phyloP scores from a whole-genome alignment of 2,888 invertebrate genomes.

The Zootermopsis nevadensis region DNA sequence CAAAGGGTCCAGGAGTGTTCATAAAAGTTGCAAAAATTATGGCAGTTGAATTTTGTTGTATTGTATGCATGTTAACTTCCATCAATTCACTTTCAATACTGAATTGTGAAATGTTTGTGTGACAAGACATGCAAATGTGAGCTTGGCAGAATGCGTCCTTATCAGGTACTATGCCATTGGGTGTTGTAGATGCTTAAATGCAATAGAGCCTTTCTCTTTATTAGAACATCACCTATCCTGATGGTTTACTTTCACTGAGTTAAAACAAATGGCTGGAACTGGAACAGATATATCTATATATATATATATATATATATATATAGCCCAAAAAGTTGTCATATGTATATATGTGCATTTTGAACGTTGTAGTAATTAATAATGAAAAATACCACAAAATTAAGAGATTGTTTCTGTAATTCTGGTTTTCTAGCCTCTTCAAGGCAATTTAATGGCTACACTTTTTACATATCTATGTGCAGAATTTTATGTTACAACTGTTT shows the following conservation, averaged over 20 bases:
- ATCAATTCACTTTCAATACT: too few relatives aligned
- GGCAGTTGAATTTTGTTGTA: too few relatives aligned
- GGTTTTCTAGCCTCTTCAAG: background rate
- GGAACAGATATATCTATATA: background rate
- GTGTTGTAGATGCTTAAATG: background rate
- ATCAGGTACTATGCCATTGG: background rate
- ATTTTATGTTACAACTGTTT: conserved; percentile 9
- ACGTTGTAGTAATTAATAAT: background rate
- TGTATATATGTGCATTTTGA: conserved; percentile 41
- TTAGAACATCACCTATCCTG: background rate
- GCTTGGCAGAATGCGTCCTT: too few relatives aligned
- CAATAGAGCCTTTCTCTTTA: background rate
- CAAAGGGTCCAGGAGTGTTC: too few relatives aligned
- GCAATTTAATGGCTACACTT: background rate
- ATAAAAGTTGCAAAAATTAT: too few relatives aligned
- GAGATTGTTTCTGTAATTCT: background rate
- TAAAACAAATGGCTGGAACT: conserved; percentile 1
- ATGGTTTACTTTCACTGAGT: background rate
- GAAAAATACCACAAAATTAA: background rate
- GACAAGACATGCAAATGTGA: too few relatives aligned
- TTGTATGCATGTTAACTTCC: too few relatives aligned
- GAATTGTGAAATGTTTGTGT: too few relatives aligned
- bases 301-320: conserved; percentile 2
- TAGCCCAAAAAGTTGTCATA: conserved; percentile 36
- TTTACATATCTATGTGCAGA: background rate